Evolutionary conservation across 2,797 vertebrate species (phyloP), one percentile per base, ranked within the genome.

Genomic region (Ambastaia sidthimunki): DNA sequence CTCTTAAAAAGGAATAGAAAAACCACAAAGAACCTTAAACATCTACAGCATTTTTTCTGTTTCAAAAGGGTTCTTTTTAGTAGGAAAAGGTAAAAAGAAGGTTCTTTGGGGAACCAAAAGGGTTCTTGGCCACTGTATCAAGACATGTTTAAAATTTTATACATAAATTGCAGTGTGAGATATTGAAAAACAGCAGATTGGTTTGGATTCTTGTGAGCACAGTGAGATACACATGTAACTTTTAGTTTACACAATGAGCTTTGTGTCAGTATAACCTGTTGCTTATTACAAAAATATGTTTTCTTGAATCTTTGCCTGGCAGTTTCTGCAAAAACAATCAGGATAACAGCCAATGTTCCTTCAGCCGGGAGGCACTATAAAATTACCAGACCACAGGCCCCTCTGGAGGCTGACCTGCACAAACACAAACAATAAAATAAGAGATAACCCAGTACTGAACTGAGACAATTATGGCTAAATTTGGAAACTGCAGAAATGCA

Each of bases 291-390:
- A 74, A 77, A 18, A 25, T 71, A 50, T 18, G 28, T 52, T 68
- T 83, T 48, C 78, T 73, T 81, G 79, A 82, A 80, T 65, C 60
- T 3, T 54, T 28, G 41, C 50, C 25, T n/a, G 47, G 25, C 52
- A 75, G 54, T 34, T 83, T 48, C 83, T 80, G 72, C 62, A 48
- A 71, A 83, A 84, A 59, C 25, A 37, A 79, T 76, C 62, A 79
- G 75, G 25, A 60, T 71, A 80, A 41, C 44, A 76, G 72, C 63
- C 59, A 31, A 18, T 41, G 60, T 34, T 75, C 75, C 16, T 62
- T 75, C 34, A 67, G 81, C 71, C 60, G 68, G 65, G 37, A 68
- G 41, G n/a, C 16, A 71, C 48, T 67, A 69, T 25, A 63, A 18
- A 70, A 31, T 71, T 60, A 74, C 48, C 80, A 80, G 65, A 75